These are phyloP conservation scores for Apostichopus leukothele DNA, from an alignment of 53 echinoderm and acorn worm species.

Conservation along the genomic window DNA sequence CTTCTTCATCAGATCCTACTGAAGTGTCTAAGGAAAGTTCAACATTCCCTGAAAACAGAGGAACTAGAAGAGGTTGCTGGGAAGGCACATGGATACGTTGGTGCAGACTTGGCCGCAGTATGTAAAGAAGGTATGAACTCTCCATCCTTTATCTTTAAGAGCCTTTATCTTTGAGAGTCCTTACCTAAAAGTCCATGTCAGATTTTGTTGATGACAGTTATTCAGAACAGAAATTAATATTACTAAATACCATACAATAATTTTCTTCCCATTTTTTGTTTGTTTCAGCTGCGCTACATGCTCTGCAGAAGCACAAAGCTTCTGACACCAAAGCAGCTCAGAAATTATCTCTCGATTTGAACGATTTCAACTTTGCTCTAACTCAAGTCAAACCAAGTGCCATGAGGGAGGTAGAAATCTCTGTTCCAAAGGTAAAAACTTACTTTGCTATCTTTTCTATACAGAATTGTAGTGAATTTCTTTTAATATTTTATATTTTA, in stretches of 20 bases:
- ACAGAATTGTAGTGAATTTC: too few relatives aligned
- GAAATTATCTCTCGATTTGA: slow-evolving; percentile 1
- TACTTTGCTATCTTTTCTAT: not conserved
- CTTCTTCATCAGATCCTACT: slow-evolving; percentile 63
- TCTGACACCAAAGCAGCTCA: not conserved
- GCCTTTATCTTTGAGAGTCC: too few relatives aligned
- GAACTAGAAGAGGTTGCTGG: slow-evolving; percentile 70
- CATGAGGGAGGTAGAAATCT: slow-evolving; percentile 94
- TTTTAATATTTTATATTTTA: too few relatives aligned
- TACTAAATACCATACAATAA: not conserved
- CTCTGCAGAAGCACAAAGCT: slow-evolving; percentile 70
- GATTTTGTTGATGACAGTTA: too few relatives aligned
- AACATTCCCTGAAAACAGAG: slow-evolving; percentile 56
- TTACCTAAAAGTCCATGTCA: too few relatives aligned
- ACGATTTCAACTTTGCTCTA: slow-evolving; percentile 73
- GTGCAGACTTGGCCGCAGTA: slow-evolving; percentile 88
- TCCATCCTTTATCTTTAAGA: not conserved
- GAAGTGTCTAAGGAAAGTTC: slow-evolving; percentile 64
- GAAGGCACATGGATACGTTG: slow-evolving; percentile 92
- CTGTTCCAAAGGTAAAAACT: slow-evolving; percentile 78
- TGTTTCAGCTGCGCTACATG: slow-evolving; percentile 74
- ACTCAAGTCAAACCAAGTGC: slow-evolving; percentile 94
- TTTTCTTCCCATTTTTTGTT: not conserved
- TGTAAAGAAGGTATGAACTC: slow-evolving; percentile 86
- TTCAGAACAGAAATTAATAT: too few relatives aligned